Conservation (phyloP, 2,888 invertebrate species). For the Agrochola lychnidis region DNA sequence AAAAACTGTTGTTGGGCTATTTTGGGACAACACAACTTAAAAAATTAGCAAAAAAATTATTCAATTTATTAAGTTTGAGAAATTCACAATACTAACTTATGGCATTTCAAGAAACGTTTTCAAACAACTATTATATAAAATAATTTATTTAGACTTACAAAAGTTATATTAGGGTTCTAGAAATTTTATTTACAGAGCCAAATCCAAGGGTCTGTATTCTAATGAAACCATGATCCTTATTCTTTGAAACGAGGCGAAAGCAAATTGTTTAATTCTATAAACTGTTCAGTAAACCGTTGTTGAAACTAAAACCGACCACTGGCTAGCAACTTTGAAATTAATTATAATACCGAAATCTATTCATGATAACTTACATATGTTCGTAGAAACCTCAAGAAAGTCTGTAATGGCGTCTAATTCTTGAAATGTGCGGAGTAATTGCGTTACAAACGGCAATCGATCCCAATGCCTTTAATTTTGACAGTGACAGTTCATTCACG, state of each 20-base stretch:
- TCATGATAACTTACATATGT: neutral
- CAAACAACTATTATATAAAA: neutral
- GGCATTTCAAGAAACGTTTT: neutral
- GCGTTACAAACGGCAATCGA: neutral
- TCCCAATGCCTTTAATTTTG: neutral
- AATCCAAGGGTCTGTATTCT: constrained; percentile 4
- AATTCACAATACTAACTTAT: neutral
- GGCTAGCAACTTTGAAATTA: constrained; percentile 1
- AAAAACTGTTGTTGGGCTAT: constrained; percentile 4
- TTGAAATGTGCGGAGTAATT: neutral
- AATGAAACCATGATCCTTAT: constrained; percentile 25
- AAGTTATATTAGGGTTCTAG: neutral
- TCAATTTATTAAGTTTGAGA: neutral
- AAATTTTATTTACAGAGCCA: constrained; percentile 5
- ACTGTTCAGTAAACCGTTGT: neutral
- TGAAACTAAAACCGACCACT: constrained; percentile 11
- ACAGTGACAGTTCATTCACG: neutral
- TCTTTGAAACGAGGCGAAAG: constrained; percentile 16
- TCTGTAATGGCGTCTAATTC: neutral
- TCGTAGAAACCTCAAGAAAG: neutral
- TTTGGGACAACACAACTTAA: neutral
- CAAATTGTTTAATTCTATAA: constrained; percentile 5
- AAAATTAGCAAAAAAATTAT: neutral
- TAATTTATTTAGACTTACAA: neutral
- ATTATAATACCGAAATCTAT: neutral